Conservation (phyloP, 2,888 invertebrate genomes). For the Schizaphis graminum region DNA sequence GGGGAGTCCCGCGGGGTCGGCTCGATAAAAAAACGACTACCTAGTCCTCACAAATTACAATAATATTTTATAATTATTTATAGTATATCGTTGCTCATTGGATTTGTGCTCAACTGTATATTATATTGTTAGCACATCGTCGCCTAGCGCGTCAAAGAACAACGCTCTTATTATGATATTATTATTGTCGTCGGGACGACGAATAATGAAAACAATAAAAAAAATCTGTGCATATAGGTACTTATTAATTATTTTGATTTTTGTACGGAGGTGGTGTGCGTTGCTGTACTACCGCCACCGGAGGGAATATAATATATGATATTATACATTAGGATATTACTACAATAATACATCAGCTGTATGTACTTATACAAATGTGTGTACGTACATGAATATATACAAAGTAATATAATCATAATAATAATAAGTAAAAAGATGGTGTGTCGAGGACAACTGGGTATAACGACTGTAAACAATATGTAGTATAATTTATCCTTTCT, state of each 20-base stretch:
- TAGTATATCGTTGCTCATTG: neutral
- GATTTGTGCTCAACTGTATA: neutral
- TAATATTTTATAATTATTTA: neutral
- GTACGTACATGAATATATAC: neutral
- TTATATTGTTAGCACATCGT: neutral
- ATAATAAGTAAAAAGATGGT: slow-evolving; percentile 61
- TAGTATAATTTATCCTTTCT: slow-evolving; percentile 56
- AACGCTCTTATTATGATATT: neutral
- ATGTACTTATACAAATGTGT: neutral
- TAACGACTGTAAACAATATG: slow-evolving; percentile 50
- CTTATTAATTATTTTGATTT: neutral
- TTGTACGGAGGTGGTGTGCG: neutral
- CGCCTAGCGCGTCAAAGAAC: neutral
- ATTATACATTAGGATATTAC: neutral
- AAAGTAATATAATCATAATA: slow-evolving; percentile 22
- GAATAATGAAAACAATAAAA: slow-evolving; percentile 5
- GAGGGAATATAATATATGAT: neutral
- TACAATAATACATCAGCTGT: slow-evolving; percentile 8
- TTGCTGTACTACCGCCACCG: neutral
- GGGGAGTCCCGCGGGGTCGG: neutral
- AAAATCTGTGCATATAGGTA: neutral
- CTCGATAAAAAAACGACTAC: neutral
- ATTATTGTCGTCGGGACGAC: neutral
- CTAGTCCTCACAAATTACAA: neutral
- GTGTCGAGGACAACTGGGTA: slow-evolving; percentile 65